Base-by-base conservation (phyloP, 2,888 invertebrate species). In the Azorinus chamasolen region DNA sequence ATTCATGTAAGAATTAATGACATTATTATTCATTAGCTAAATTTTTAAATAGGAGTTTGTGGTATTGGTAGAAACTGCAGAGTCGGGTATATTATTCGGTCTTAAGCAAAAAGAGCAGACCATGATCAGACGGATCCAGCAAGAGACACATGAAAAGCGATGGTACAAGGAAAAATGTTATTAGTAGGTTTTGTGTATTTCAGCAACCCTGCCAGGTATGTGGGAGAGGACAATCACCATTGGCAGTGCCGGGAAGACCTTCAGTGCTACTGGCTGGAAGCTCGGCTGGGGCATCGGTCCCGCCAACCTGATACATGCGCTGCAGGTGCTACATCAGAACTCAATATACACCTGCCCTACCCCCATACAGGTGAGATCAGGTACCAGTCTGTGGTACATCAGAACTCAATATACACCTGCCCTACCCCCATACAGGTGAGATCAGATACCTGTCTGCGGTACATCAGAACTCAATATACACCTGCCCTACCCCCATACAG, bases 191-290 rank as follows among this genome's bases (percentile, higher is more conserved):
- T n/a, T n/a, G n/a, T n/a, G n/a, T n/a, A n/a, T n/a, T n/a, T n/a
- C 74, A 94, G 98, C 97, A 0, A 96, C 97, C 0, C 93, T 99
- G 8, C 99, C 99, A 0, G 98, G 94, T 18, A 99, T 99, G 99
- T 99, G 98, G 96, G 98, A 99, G 82, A 95, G 99, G 25, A 99
- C 99, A 0, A 95, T 99, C 41, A 99, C 99, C 0, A 95, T 99
- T 79, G 98, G 99, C 0, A 99, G 98, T 24, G 99, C 98, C 0
- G 99, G 99, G 0, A 99, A 99, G 95, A 97, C 98, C 0, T 99
- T 99, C 94, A 98, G 98, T 63, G 97, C 98, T 16, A 99, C 99
- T 0, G 99, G 99, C 3, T 93, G 92, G 91, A 92, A 94, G 95
- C 95, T 96, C 2, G 99, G 99, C 61, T 99, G 99, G 99, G 97